Base-by-base conservation (phyloP, 2,797 vertebrate genomes). In the Pygocentrus nattereri region DNA sequence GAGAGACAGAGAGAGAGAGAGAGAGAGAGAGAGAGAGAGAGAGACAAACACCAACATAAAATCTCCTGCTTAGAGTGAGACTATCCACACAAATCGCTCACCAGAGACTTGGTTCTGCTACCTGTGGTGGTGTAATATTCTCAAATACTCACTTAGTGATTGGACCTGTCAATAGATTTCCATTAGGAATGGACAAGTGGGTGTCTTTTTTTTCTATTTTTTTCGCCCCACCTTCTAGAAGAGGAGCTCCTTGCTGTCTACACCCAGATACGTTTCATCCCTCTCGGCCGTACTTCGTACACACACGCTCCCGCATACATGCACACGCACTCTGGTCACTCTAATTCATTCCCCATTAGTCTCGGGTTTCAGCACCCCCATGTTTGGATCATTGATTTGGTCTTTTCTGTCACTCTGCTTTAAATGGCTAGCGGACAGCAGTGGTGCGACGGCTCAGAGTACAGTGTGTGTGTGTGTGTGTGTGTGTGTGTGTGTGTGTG, bases 81-180 rank as follows among this genome's bases (percentile, higher is more conserved):
- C 72, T 70, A 74, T 64, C 16, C 19, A 31, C 27, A 52, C 12
- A 64, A 58, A 68, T 76, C 30, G 70, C 77, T 68, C 59, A 1
- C 79, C 0, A 73, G 84, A 81, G 92, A 90, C 92, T 93, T 90
- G 76, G 13, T 84, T 86, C 86, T 89, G 88, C 91, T 87, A 90
- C 67, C 44, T 79, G 76, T 76, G 92, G 91, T 90, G 95, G 94
- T 92, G 90, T 90, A 95, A 94, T 93, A 96, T 90, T 91, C 91
- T 76, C 25, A 59, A 87, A 88, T 95, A 95, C 71, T 95, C 95
- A 96, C 95, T 96, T 90, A 86, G 56, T 74, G 67, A 71, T 67
- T 91, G 78, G 88, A 90, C 47, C 88, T 94, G 95, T 98, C 97
- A 95, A 98, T 98, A 96, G 62, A 71, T 85, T 89, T 95, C 96